A percentile compares a stretch with the other conserved stretches of the same genome.
phyloP scores from a whole-genome alignment of 2,113 vertebrate genomes.

The Megaceryle torquata region DNA sequence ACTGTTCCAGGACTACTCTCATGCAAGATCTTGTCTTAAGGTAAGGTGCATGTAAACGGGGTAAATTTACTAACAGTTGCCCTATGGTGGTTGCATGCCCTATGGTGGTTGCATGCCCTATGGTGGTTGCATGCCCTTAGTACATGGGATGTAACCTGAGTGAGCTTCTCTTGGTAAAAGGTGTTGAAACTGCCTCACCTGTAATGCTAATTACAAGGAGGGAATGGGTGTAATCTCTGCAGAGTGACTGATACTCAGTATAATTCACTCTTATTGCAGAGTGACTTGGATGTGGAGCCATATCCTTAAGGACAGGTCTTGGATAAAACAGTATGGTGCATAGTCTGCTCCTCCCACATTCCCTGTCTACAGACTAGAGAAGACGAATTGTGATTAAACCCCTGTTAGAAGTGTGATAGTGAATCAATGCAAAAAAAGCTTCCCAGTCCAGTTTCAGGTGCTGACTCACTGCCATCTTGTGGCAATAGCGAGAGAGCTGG shows the following conservation, averaged over 20 bases:
- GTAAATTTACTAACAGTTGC: background rate
- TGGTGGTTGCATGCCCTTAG: background rate
- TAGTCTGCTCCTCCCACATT: background rate
- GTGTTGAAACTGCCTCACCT: background rate
- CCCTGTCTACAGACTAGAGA: background rate
- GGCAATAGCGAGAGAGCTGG: background rate
- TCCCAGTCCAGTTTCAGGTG: background rate
- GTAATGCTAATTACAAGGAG: background rate
- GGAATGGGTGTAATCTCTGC: background rate
- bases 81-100: background rate
- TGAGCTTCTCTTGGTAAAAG: background rate
- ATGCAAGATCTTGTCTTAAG: background rate
- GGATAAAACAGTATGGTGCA: background rate
- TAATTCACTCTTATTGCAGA: background rate
- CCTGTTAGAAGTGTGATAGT: background rate
- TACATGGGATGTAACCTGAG: background rate
- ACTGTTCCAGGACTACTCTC: background rate
- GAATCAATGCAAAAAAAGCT: background rate
- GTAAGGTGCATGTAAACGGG: background rate
- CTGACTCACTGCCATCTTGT: constrained; percentile 44
- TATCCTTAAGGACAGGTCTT: background rate
- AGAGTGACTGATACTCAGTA: background rate
- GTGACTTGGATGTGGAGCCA: background rate
- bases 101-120: background rate
- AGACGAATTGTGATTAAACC: background rate